These are phyloP conservation scores for Scleropages formosus DNA, from an alignment of 2,797 vertebrate species.

Conservation along the genomic window DNA sequence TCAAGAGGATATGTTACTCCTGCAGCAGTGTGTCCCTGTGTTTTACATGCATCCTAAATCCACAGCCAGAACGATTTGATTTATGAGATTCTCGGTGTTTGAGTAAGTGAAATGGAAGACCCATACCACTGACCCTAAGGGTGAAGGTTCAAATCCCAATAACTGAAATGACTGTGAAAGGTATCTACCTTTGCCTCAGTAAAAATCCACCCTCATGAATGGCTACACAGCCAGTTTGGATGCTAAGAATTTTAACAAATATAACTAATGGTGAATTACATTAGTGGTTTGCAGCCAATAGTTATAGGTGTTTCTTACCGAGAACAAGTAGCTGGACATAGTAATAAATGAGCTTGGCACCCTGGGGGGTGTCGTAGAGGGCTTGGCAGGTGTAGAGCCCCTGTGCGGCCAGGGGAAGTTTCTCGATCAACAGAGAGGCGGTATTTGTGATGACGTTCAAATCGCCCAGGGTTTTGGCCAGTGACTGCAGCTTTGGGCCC, in stretches of 20 bases:
- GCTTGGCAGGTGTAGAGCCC: slow-evolving; percentile 87
- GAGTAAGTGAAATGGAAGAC: no score
- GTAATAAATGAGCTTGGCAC: slow-evolving; percentile 68
- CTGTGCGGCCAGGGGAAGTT: slow-evolving; percentile 68
- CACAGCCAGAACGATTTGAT: no score
- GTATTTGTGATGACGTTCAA: slow-evolving; percentile 67
- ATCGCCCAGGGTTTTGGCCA: slow-evolving; percentile 67
- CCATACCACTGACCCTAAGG: no score
- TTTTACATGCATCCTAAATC: no score
- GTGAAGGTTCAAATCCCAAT: no score
- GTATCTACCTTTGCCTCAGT: no score
- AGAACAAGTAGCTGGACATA: slow-evolving; percentile 73
- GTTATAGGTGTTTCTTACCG: slow-evolving; percentile 64
- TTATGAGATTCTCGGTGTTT: no score
- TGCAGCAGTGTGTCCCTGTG: no score
- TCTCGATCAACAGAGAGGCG: slow-evolving; percentile 75
- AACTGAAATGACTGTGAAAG: no score
- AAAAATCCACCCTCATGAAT: no score
- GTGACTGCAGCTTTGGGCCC: slow-evolving; percentile 63
- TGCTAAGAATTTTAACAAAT: not conserved
- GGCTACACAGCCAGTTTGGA: not conserved
- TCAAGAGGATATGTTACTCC: no score
- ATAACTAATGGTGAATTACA: not conserved
- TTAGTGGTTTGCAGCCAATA: no score
- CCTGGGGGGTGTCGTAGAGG: slow-evolving; percentile 61